phyloP scores from a whole-genome alignment of 1,140 invertebrate genomes.

The Macrobrachium nipponense region DNA sequence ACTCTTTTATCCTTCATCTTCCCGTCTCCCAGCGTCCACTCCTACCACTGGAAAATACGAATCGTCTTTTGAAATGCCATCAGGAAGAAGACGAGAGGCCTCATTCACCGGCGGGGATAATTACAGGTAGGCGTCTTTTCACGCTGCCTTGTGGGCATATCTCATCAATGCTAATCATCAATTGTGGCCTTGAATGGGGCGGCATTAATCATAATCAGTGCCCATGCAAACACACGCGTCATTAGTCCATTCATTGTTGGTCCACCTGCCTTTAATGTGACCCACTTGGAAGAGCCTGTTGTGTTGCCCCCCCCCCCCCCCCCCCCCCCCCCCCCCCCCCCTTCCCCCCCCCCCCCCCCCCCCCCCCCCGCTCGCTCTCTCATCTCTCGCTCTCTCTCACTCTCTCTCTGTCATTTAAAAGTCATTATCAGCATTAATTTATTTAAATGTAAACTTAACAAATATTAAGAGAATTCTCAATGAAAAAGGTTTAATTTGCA shows the following conservation, averaged over 20 bases:
- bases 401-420: background rate
- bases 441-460: no score
- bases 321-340: constrained; percentile 10
- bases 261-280: background rate
- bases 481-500: no score
- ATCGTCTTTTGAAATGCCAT: no score
- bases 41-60: no score
- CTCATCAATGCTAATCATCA: constrained; percentile 34
- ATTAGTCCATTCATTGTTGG: constrained; percentile 2
- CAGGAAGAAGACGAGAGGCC: background rate
- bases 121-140: background rate
- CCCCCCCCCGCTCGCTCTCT: constrained; percentile 7
- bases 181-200: background rate
- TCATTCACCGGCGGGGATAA: background rate
- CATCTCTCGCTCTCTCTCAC: background rate
- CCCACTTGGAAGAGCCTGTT: background rate
- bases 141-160: background rate
- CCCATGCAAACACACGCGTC: constrained; percentile 30
- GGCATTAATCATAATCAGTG: constrained; percentile 44
- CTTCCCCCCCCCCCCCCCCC: background rate
- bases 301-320: background rate
- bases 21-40: no score
- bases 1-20: no score
- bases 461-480: no score
- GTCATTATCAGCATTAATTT: background rate